Evolutionary conservation across 2,113 vertebrate genomes (phyloP).

Genomic region (Eupsittula cactorum): DNA sequence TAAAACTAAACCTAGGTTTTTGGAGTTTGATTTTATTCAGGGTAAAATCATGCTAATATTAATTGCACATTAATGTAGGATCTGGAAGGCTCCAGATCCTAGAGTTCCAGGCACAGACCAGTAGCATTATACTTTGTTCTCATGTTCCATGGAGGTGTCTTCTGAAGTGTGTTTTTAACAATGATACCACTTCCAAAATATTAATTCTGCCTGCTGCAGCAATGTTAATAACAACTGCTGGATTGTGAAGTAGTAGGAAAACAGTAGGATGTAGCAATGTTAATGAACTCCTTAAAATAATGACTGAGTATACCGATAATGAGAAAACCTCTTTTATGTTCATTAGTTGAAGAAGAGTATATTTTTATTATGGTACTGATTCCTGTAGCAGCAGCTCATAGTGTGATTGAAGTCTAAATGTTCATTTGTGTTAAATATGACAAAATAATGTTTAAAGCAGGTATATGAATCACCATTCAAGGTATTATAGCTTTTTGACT

Average conservation of each 20-base stretch:
- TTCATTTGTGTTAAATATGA: constrained; percentile 41
- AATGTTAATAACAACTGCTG: not conserved
- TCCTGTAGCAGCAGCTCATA: not conserved
- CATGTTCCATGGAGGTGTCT: not conserved
- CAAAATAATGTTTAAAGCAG: not conserved
- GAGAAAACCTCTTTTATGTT: constrained; percentile 10
- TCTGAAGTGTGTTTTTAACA: not conserved
- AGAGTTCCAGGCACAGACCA: not conserved
- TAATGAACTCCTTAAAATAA: constrained; percentile 9
- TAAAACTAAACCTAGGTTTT: not conserved
- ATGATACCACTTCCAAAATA: not conserved
- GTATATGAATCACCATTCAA: not conserved
- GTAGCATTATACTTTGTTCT: not conserved
- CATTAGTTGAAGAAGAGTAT: not conserved
- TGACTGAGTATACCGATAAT: not conserved
- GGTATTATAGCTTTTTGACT: constrained; percentile 5
- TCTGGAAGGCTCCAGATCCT: not conserved
- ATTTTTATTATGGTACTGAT: not conserved
- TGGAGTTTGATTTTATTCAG: not conserved
- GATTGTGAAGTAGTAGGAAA: not conserved
- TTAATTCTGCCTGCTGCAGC: not conserved
- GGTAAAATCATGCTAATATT: not conserved
- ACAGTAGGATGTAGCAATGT: not conserved
- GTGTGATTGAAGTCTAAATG: not conserved
- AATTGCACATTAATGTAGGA: not conserved